phyloP scores from a whole-genome alignment of 2,113 vertebrate genomes.

The Ochotona princeps region DNA sequence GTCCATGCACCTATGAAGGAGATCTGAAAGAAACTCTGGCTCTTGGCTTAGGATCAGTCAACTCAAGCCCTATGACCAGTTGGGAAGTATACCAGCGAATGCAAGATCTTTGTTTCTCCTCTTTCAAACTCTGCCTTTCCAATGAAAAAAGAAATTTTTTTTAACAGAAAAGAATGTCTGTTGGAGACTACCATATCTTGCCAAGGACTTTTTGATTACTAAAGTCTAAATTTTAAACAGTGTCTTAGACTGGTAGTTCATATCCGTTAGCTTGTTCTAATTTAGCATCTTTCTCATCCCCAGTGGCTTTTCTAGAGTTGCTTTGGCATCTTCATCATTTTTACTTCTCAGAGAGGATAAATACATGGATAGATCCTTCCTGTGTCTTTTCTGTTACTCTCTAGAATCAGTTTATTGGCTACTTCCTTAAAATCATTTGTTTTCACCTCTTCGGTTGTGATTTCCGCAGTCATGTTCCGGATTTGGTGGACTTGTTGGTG shows the following conservation, averaged over 20 bases:
- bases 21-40: too few relatives aligned
- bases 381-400: conserved; percentile 98
- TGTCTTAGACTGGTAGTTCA: conserved; percentile 98
- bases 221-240: conserved; percentile 88
- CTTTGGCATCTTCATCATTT: conserved; percentile 99
- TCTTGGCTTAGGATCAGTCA: too few relatives aligned
- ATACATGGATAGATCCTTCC: conserved; percentile 98
- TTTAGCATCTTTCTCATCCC: conserved; percentile 96
- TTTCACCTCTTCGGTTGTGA: conserved; percentile 98
- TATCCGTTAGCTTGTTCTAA: conserved; percentile 98
- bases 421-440: conserved; percentile 99
- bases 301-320: conserved; percentile 91
- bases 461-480: conserved; percentile 99
- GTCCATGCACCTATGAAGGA: too few relatives aligned
- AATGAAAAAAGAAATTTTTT: too few relatives aligned
- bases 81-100: too few relatives aligned
- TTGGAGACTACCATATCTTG: conserved; percentile 74
- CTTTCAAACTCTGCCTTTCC: too few relatives aligned
- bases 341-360: conserved; percentile 98
- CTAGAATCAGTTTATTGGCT: conserved; percentile 99
- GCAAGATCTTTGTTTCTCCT: too few relatives aligned
- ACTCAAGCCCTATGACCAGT: too few relatives aligned
- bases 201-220: conserved; percentile 83
- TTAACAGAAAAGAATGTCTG: not conserved
- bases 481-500: conserved; percentile 98